Base-by-base conservation (phyloP, 1,140 invertebrate species). In the Planococcus citri region DNA sequence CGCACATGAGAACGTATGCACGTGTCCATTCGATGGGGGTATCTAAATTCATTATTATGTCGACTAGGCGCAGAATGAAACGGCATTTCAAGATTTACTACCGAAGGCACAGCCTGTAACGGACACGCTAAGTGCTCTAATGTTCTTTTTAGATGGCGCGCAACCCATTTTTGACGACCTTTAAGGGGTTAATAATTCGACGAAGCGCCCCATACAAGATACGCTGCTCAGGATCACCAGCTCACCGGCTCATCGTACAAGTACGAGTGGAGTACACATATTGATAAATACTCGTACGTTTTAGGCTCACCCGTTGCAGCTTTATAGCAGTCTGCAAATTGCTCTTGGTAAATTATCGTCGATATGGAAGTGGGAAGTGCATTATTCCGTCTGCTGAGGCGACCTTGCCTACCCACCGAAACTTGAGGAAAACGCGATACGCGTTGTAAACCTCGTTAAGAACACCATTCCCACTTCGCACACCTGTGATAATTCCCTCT, bases 21-120 rank as follows among this genome's bases (percentile, higher is more conserved):
- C 41, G 41, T 51, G 41, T 17, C 41, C n/a, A 33, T 20, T 51
- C 41, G 41, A 51, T 17, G 41, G 29, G n/a, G 41, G 41, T 51
- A 51, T 51, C 41, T 51, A 51, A 51, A 51, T 51, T 51, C 41
- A 51, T 51, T 51, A 51, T 51, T 51, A 51, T 51, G n/a, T 51
- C n/a, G 41, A 17, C 17, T 51, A 2, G n/a, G 41, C 41, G 29
- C 12, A 33, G 29, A 51, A 51, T 51, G 17, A 51, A 51, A 51
- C 41, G 41, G 41, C 41, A 51, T 20, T 51, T 51, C n/a, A 51
- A 51, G 41, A 51, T 51, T 51, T 51, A 51, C 41, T 51, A 51
- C 17, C 41, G 41, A 51, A 17, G 41, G 41, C 41, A 51, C 41
- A 51, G 41, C 41, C 41, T 51, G 41, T 51, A 51, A 51, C 41